These are phyloP conservation scores for Drosophila miranda DNA, from an alignment of 1,140 invertebrate genomes.

Conservation along the genomic window DNA sequence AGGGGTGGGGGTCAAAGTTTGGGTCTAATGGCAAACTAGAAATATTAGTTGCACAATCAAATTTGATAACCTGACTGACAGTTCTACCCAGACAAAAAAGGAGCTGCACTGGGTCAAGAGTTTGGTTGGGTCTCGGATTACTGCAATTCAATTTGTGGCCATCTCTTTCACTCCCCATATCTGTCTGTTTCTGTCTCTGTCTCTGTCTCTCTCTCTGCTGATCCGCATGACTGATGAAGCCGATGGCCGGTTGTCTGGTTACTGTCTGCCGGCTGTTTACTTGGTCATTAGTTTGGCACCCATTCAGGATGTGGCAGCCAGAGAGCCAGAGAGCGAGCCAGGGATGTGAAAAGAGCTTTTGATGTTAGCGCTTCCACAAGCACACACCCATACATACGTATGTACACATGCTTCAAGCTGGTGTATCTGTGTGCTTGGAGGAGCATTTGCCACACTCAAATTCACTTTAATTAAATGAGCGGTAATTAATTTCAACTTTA, in stretches of 20 bases:
- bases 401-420: neutral
- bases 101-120: constrained; percentile 66
- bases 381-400: neutral
- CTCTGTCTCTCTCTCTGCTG: constrained; percentile 6
- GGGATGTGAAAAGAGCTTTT: constrained; percentile 56
- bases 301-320: constrained; percentile 59
- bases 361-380: constrained; percentile 41
- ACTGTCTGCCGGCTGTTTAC: constrained; percentile 71
- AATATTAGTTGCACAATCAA: constrained; percentile 68
- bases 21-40: constrained; percentile 70
- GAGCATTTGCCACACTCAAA: constrained; percentile 52
- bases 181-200: neutral
- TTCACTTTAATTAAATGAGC: constrained; percentile 80
- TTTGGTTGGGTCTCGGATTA: constrained; percentile 13
- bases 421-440: constrained; percentile 22
- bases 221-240: constrained; percentile 69
- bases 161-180: constrained; percentile 1
- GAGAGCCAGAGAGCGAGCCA: neutral
- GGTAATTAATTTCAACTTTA: constrained; percentile 81
- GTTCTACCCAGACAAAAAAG: constrained; percentile 22
- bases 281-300: constrained; percentile 75
- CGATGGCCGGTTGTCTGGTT: constrained; percentile 76
- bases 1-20: neutral
- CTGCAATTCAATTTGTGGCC: constrained; percentile 51
- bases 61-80: constrained; percentile 78